Evolutionary conservation across 2,113 vertebrate genomes (phyloP).

Genomic region (Microcebus griseorufus): DNA sequence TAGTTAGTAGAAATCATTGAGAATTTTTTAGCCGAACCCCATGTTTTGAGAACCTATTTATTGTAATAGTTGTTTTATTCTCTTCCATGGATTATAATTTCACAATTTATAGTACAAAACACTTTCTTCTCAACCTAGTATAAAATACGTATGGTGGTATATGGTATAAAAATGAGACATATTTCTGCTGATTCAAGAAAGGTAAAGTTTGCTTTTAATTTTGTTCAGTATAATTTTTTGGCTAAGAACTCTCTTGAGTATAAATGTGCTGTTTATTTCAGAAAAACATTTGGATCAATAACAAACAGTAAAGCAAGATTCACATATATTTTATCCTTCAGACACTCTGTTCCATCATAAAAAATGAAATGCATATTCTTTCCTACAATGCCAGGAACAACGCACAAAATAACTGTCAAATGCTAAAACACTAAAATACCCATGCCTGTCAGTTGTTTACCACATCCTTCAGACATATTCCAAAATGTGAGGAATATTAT

Average conservation of each 20-base stretch:
- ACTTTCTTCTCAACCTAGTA: constrained; percentile 9
- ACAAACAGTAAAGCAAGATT: neutral
- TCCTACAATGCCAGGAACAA: neutral
- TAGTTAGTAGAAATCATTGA: neutral
- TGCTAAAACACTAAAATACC: neutral
- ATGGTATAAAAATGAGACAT: neutral
- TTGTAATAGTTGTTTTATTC: neutral
- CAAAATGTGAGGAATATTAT: neutral
- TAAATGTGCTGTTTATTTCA: constrained; percentile 33
- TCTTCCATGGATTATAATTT: neutral
- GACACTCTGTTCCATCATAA: neutral
- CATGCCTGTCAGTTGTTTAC: neutral
- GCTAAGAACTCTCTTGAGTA: neutral
- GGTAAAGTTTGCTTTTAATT: neutral
- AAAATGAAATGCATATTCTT: neutral
- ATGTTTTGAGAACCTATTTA: neutral
- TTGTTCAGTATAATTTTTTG: neutral
- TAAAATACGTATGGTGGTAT: neutral
- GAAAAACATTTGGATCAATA: neutral
- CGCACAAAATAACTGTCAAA: neutral
- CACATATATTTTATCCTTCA: neutral
- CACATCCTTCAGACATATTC: neutral
- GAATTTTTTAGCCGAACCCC: neutral
- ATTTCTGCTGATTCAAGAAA: constrained; percentile 4
- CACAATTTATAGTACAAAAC: neutral